Base-by-base conservation (phyloP, 2,113 vertebrate species). In the Leucoraja erinaceus region DNA sequence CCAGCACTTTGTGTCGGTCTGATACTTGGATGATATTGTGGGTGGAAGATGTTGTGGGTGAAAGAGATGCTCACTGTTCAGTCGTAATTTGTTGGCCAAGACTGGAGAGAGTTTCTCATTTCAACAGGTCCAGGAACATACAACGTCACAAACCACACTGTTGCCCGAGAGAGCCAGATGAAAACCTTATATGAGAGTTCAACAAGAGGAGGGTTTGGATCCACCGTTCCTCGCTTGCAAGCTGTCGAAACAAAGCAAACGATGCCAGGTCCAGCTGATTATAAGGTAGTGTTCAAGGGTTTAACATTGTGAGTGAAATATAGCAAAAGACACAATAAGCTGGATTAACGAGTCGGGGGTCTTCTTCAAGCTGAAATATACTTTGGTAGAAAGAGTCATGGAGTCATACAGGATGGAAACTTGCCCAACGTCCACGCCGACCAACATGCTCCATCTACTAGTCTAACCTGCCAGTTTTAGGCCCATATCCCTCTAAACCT, bases 121-220 rank as follows among this genome's bases (percentile, higher is more conserved):
- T 56, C 59, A 79, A 33, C 93, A 96, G 96, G 96, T 90, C 96
- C 96, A 1, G 96, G 95, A 20, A 95, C 95, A 9, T 96, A 96
- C 93, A 94, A 96, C 59, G 5, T 96, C 74, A 95, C 95, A 92
- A 94, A 95, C 74, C 93, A 95, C 31, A 95, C 95, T 70, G 92
- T 96, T 91, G 95, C 95, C 47, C 94, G 63, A 33, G 95, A 95
- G 81, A 96, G 95, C 94, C 93, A 95, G 47, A 95, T 94, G 94
- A 96, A 95, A 93, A 94, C 95, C 5, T 91, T 93, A 93, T 91
- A 93, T 20, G 94, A 94, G 47, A 93, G 93, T 92, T 94, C 54
- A 77, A 95, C 93, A 93, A 95, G 93, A 74, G 95, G 95, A 31
- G 96, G 94, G 5, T 96, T 96, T 93, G 96, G 96, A 81, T 96